A percentile compares a stretch with the other conserved stretches of the same genome.
These are phyloP conservation scores for Cryptocheilus praepositus DNA, from an alignment of 2,888 invertebrate genomes.

Conservation along the genomic window DNA sequence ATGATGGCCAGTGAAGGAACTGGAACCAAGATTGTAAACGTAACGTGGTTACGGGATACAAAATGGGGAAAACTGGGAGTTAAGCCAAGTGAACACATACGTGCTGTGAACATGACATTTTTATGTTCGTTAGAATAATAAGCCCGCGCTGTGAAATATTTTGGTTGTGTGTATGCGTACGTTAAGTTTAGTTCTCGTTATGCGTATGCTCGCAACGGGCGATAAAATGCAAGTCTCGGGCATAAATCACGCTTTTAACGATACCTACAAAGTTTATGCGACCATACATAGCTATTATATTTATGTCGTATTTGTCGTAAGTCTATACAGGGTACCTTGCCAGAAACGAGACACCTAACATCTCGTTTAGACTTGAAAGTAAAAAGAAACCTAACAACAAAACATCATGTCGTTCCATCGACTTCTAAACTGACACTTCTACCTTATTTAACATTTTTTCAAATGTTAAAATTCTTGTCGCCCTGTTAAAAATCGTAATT, in stretches of 20 bases:
- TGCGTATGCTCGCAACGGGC: conserved; percentile 9
- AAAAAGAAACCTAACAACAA: too few species aligned
- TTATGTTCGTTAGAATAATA: conserved; percentile 19
- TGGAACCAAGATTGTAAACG: too few species aligned
- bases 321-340: too few species aligned
- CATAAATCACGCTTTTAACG: conserved; percentile 54
- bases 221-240: conserved; percentile 36
- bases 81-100: too few species aligned
- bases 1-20: not conserved
- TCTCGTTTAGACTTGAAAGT: too few species aligned
- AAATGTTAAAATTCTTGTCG: too few species aligned
- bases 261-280: conserved; percentile 41
- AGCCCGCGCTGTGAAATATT: conserved; percentile 23
- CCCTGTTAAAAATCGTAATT: too few species aligned
- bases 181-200: conserved; percentile 25
- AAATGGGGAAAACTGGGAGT: not conserved
- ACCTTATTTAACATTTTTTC: too few species aligned
- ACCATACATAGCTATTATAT: not conserved
- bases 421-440: too few species aligned
- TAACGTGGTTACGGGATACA: not conserved
- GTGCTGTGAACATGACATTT: conserved; percentile 7
- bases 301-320: not conserved
- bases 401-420: too few species aligned
- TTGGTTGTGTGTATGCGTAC: conserved; percentile 14
- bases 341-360: too few species aligned